Evolutionary conservation across 2,113 vertebrate genomes (phyloP).

Genomic region (Tonatia bakeri): DNA sequence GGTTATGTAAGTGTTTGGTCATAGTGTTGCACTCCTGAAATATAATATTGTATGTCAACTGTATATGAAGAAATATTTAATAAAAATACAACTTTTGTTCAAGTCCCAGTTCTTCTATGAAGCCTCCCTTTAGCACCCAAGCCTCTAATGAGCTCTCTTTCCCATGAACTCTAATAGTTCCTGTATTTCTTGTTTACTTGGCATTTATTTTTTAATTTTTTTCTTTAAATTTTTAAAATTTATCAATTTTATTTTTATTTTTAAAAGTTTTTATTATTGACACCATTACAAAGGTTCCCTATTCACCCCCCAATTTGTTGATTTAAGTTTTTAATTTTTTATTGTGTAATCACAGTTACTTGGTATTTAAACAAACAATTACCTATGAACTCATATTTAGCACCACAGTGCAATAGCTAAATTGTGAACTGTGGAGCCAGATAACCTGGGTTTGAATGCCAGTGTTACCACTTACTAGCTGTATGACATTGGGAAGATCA

Average conservation of each 20-base stretch:
- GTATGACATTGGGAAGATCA: background rate
- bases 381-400: background rate
- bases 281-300: too few species aligned
- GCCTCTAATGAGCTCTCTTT: background rate
- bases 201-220: background rate
- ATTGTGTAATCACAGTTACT: background rate
- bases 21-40: background rate
- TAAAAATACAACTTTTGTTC: background rate
- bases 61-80: background rate
- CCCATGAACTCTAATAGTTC: background rate
- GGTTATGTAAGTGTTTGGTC: background rate
- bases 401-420: background rate
- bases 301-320: too few species aligned
- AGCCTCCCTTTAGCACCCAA: background rate
- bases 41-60: background rate
- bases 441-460: background rate
- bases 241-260: too few species aligned
- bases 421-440: background rate
- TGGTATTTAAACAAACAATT: background rate
- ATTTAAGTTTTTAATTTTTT: too few species aligned
- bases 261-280: too few species aligned
- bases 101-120: background rate
- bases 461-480: background rate
- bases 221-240: too few species aligned
- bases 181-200: background rate